Percentiles rank a stretch among this genome's conserved stretches.
These are phyloP conservation scores for Schizopygopsis malacanthus DNA, from an alignment of 2,797 vertebrate species.

Conservation along the genomic window DNA sequence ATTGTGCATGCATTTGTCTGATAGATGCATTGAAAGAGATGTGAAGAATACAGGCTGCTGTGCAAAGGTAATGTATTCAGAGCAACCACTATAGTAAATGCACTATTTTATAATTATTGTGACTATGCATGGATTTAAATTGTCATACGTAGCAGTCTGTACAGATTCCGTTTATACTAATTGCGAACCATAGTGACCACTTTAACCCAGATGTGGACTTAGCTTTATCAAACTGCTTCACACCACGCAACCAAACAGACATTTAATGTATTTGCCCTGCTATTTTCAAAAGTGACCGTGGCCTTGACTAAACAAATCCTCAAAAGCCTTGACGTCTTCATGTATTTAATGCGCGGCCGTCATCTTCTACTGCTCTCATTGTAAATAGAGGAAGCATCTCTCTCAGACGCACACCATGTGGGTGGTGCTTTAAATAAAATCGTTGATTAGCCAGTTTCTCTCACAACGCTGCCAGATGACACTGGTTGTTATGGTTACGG, in stretches of 20 bases:
- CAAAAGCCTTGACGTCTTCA: conserved; percentile 9
- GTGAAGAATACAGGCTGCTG: neutral
- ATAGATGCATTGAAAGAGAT: neutral
- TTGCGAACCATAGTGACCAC: neutral
- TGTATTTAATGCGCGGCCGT: conserved; percentile 1
- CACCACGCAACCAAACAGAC: neutral
- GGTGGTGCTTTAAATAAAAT: conserved; percentile 54
- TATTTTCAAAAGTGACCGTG: conserved; percentile 6
- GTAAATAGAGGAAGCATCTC: conserved; percentile 15
- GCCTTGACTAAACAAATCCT: neutral
- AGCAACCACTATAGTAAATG: neutral
- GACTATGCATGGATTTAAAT: neutral
- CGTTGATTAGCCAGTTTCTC: conserved; percentile 35
- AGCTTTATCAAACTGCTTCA: neutral
- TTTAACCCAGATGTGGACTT: neutral
- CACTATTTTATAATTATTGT: neutral
- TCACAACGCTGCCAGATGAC: conserved; percentile 15
- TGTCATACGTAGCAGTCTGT: neutral
- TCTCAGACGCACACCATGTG: conserved; percentile 33
- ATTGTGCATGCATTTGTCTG: neutral
- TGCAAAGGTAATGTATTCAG: neutral
- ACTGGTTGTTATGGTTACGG: conserved; percentile 31
- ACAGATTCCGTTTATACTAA: neutral
- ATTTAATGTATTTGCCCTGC: neutral
- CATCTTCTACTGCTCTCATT: conserved; percentile 10